Conservation (phyloP, 2,797 vertebrate genomes). For the Toxotes lorentzi region DNA sequence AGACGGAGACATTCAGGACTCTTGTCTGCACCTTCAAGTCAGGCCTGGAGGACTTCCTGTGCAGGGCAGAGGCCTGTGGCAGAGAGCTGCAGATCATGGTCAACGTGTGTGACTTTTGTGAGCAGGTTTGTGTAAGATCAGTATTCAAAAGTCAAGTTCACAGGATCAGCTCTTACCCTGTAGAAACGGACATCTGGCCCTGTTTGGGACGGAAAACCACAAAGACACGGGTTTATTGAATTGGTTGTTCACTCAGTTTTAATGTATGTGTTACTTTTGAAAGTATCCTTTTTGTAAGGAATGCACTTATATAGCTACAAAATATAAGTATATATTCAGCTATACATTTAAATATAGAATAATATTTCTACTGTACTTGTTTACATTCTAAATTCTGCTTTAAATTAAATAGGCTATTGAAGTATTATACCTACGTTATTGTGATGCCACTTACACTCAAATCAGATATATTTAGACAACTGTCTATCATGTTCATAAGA, state of each 20-base stretch:
- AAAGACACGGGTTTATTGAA: neutral
- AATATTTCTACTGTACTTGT: no score
- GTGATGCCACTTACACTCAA: neutral
- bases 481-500: neutral
- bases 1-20: constrained; percentile 83
- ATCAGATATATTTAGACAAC: neutral
- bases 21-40: constrained; percentile 85
- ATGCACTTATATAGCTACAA: neutral
- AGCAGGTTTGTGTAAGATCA: constrained; percentile 84
- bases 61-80: constrained; percentile 87
- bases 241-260: neutral
- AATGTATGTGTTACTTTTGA: no score
- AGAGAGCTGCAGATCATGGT: constrained; percentile 87
- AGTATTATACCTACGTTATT: neutral
- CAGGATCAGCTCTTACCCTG: neutral
- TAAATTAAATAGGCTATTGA: neutral
- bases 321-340: neutral
- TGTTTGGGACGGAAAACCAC: neutral
- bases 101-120: constrained; percentile 87
- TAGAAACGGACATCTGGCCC: neutral
- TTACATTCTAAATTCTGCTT: no score
- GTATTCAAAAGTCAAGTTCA: neutral
- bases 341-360: neutral
- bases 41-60: constrained; percentile 87
- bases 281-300: neutral